These are phyloP conservation scores for Delphinapterus leucas DNA, from an alignment of 2,113 vertebrate genomes.

Conservation along the genomic window DNA sequence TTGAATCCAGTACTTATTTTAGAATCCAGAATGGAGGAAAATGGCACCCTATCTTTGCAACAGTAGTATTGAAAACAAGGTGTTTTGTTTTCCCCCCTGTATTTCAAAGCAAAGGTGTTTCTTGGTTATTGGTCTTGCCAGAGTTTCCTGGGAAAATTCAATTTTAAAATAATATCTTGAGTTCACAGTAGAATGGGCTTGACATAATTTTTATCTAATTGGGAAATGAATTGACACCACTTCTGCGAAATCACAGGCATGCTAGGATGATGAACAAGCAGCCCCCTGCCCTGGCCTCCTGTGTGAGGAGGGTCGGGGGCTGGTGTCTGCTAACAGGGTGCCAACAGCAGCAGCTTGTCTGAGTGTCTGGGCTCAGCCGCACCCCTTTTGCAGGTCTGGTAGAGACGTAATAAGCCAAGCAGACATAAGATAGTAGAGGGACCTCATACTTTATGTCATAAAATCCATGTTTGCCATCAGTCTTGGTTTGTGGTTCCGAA, in stretches of 20 bases:
- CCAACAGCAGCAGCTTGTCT: neutral
- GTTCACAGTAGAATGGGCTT: neutral
- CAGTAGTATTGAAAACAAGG: neutral
- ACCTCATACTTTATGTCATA: neutral
- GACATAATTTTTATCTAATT: neutral
- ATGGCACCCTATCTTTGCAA: neutral
- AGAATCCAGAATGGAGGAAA: neutral
- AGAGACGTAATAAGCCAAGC: neutral
- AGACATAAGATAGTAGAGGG: neutral
- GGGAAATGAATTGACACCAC: neutral
- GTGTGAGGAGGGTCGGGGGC: neutral
- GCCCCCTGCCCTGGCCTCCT: neutral
- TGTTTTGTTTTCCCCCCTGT: neutral
- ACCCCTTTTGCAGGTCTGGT: neutral
- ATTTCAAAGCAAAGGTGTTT: neutral
- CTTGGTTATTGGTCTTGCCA: neutral
- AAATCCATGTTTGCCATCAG: neutral
- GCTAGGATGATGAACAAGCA: neutral
- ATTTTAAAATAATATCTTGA: neutral
- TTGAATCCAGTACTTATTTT: neutral
- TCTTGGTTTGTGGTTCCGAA: conserved; percentile 2
- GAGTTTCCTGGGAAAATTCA: neutral
- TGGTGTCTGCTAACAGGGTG: neutral
- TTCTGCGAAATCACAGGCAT: neutral
- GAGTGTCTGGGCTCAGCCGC: too few relatives aligned